Conservation (phyloP, 2,113 vertebrate genomes). For the Rallus limicola region DNA sequence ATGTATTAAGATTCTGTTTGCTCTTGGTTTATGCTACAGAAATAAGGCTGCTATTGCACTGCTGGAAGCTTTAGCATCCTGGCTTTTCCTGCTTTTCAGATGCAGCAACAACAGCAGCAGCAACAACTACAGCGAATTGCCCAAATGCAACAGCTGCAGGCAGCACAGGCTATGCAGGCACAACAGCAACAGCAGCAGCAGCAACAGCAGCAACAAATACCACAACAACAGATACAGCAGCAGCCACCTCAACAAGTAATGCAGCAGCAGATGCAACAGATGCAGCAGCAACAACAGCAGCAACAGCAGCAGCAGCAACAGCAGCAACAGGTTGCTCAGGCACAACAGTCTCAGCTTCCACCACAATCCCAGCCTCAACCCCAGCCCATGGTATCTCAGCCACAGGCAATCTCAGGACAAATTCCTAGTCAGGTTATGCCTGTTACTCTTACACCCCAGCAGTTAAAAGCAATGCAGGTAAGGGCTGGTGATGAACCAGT, state of each 20-base stretch:
- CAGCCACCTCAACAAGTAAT: slow-evolving; percentile 76
- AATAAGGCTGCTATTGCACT: neutral
- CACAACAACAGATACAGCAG: slow-evolving; percentile 78
- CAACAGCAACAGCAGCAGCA: slow-evolving; percentile 76
- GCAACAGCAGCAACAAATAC: slow-evolving; percentile 74
- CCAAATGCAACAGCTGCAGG: slow-evolving; percentile 81
- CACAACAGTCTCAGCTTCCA: slow-evolving; percentile 73
- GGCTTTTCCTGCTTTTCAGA: slow-evolving; percentile 42
- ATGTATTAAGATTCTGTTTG: neutral
- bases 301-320: slow-evolving; percentile 74
- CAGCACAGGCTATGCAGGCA: slow-evolving; percentile 72
- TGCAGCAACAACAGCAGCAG: slow-evolving; percentile 77
- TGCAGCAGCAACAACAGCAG: slow-evolving; percentile 82
- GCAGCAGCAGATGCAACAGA: slow-evolving; percentile 79
- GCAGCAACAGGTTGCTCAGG: slow-evolving; percentile 81
- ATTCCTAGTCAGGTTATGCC: slow-evolving; percentile 74
- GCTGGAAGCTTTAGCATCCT: neutral
- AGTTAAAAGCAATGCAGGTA: slow-evolving; percentile 74
- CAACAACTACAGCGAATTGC: slow-evolving; percentile 78
- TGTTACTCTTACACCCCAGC: slow-evolving; percentile 72
- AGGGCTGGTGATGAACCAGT: neutral
- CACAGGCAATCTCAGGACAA: slow-evolving; percentile 76
- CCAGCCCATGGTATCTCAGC: slow-evolving; percentile 77
- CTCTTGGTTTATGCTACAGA: neutral
- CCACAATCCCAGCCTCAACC: slow-evolving; percentile 74